Percentiles rank a stretch among this genome's conserved stretches.
phyloP scores from a whole-genome alignment of 2,113 vertebrate genomes.

The Mus pahari region DNA sequence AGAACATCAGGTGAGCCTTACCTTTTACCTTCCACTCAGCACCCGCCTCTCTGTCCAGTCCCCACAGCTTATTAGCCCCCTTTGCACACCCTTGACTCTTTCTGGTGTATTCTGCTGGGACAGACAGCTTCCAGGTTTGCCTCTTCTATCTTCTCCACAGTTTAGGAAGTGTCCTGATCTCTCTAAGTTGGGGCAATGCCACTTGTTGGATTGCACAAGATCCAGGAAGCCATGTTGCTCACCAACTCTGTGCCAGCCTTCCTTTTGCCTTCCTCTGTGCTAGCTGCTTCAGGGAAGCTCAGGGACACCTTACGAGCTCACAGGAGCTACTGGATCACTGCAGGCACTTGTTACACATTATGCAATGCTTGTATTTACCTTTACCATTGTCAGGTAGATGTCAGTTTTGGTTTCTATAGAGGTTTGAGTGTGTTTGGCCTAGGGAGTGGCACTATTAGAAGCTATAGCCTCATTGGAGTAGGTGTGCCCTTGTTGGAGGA shows the following conservation, averaged over 20 bases:
- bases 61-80: rapidly evolving
- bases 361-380: rapidly evolving
- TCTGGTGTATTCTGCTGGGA: background rate
- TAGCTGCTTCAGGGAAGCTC: background rate
- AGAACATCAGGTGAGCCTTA: background rate
- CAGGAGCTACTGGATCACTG: background rate
- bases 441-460: no score
- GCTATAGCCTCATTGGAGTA: no score
- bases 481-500: no score
- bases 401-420: background rate
- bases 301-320: rapidly evolving
- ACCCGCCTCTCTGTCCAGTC: background rate
- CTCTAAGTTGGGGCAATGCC: background rate
- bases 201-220: background rate
- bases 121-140: background rate
- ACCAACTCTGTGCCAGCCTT: background rate
- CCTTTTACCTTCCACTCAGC: background rate
- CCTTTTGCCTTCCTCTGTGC: background rate
- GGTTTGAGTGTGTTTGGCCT: no score
- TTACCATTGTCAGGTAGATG: rapidly evolving
- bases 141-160: background rate
- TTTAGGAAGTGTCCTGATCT: background rate
- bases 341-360: rapidly evolving
- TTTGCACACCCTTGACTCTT: background rate
- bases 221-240: background rate